Conservation (phyloP, 2,797 vertebrate genomes). For the Sparus aurata region DNA sequence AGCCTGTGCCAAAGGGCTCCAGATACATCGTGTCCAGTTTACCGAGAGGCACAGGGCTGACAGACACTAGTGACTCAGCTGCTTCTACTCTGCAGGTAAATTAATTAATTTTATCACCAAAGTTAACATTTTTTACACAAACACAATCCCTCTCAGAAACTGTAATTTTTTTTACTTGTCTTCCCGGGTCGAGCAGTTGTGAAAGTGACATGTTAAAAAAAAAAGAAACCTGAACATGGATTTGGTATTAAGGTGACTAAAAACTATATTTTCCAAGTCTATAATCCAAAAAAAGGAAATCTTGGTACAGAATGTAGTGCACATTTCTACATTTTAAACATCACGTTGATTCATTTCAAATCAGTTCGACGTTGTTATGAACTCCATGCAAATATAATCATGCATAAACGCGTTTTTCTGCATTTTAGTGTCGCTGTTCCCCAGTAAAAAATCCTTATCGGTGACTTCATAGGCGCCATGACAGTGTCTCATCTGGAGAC, state of each 20-base stretch:
- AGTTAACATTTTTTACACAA: background rate
- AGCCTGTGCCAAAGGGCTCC: constrained; percentile 77
- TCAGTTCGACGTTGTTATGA: background rate
- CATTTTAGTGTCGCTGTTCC: constrained; percentile 66
- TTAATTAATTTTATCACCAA: background rate
- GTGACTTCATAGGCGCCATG: constrained; percentile 11
- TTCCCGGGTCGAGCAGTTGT: background rate
- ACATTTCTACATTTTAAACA: background rate
- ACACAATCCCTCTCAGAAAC: background rate
- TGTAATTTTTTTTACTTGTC: no score
- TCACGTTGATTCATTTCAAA: background rate
- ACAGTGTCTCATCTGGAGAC: background rate
- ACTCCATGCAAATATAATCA: background rate
- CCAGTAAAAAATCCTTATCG: constrained; percentile 21
- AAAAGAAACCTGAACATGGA: background rate
- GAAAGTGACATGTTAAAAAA: background rate
- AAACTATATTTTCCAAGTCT: background rate
- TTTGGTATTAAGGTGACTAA: no score
- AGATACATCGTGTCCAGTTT: constrained; percentile 82
- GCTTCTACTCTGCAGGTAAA: no score
- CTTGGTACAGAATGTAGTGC: background rate
- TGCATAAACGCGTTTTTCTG: no score
- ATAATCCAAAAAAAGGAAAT: background rate
- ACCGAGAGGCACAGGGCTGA: constrained; percentile 75
- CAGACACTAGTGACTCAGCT: constrained; percentile 77